Conservation (phyloP, 2,113 vertebrate species). For the Machaerirhynchus nigripectus region DNA sequence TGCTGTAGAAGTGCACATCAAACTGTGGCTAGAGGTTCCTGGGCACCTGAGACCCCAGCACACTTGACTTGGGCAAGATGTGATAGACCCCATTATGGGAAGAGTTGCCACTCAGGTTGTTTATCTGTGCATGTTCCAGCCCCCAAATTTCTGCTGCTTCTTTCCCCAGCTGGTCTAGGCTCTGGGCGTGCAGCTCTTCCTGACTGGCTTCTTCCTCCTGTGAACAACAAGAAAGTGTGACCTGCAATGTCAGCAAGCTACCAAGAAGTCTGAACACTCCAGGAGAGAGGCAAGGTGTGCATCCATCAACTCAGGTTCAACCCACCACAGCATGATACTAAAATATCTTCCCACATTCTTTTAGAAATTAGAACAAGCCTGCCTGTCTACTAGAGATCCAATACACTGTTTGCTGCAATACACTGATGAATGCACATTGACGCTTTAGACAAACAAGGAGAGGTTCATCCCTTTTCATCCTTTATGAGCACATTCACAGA, state of each 20-base stretch:
- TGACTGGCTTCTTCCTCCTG: slow-evolving; percentile 52
- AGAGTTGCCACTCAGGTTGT: not conserved
- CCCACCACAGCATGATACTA: not conserved
- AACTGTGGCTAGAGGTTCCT: not conserved
- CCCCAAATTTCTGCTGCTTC: not conserved
- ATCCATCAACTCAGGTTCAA: too few species aligned
- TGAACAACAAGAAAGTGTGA: not conserved
- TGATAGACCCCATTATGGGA: not conserved
- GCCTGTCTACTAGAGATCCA: not conserved
- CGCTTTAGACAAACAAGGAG: not conserved
- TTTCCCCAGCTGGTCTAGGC: not conserved
- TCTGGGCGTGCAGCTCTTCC: not conserved
- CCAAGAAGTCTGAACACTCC: not conserved
- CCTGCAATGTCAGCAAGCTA: not conserved
- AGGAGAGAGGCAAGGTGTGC: not conserved
- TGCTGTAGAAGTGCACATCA: not conserved
- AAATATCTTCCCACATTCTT: not conserved
- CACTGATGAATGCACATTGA: not conserved
- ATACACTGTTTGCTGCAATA: not conserved
- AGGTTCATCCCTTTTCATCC: not conserved
- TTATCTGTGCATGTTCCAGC: not conserved
- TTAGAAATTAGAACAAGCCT: not conserved
- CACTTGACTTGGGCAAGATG: not conserved
- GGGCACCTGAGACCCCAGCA: not conserved
- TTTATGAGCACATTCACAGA: not conserved